phyloP scores from a whole-genome alignment of 1,140 invertebrate genomes.

The Saxidomus purpurata region DNA sequence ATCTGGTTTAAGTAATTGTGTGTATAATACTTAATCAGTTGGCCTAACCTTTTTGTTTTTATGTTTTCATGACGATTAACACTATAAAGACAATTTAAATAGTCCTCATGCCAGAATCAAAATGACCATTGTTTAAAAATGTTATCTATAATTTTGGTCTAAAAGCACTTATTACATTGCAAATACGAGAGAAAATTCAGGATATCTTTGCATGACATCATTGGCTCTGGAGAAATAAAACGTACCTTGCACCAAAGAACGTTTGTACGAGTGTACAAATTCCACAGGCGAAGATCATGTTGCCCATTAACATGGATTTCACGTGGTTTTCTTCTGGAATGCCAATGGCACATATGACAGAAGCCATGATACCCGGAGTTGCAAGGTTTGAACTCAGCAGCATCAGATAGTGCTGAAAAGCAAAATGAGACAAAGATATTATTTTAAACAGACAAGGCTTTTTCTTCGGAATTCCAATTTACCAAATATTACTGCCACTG shows the following conservation, averaged over 20 bases:
- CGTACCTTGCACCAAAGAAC: slow-evolving; percentile 59
- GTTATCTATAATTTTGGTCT: no score
- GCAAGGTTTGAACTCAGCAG: slow-evolving; percentile 64
- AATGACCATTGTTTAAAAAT: no score
- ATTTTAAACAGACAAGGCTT: no score
- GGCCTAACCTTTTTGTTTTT: no score
- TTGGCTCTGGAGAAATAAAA: background rate
- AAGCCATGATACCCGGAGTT: slow-evolving; percentile 66
- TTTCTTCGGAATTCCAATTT: no score
- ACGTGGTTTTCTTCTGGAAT: slow-evolving; percentile 62
- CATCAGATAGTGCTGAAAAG: slow-evolving; percentile 66
- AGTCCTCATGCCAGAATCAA: no score
- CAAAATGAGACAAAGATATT: background rate
- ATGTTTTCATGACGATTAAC: no score
- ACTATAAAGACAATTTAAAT: no score
- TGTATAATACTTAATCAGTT: no score
- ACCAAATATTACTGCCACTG: no score
- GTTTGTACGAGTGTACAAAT: slow-evolving; percentile 67
- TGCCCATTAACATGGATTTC: slow-evolving; percentile 56
- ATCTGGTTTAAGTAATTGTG: no score
- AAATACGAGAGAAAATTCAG: background rate
- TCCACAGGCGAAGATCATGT: slow-evolving; percentile 69
- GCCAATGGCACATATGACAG: slow-evolving; percentile 60
- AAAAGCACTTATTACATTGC: no score
- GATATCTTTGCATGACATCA: background rate